Conservation (phyloP, 2,113 vertebrate genomes). For the Cebus imitator region DNA sequence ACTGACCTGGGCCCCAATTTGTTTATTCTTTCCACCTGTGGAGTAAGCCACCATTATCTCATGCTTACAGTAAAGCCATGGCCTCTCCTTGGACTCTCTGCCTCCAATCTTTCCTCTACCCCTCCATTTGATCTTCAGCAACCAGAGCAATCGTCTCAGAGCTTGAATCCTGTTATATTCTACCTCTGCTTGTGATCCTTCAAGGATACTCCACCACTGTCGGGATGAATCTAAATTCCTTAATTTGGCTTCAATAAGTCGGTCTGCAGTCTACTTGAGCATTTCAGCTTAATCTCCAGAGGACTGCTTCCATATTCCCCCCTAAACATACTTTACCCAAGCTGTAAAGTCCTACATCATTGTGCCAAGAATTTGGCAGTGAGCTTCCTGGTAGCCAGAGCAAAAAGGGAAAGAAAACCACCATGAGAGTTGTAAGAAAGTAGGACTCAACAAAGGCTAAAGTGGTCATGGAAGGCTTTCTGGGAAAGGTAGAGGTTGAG, state of each 20-base stretch:
- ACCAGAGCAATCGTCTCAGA: neutral
- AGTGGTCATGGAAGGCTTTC: neutral
- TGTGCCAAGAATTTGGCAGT: neutral
- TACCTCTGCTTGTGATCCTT: neutral
- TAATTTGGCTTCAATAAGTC: neutral
- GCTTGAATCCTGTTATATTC: neutral
- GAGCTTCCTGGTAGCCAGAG: conserved; percentile 43
- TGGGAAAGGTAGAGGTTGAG: neutral
- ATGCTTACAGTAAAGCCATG: neutral
- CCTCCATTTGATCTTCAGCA: neutral
- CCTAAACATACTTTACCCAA: neutral
- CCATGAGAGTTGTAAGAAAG: neutral
- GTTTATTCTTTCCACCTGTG: neutral
- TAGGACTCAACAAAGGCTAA: neutral
- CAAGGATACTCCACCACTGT: neutral
- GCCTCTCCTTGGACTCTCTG: neutral
- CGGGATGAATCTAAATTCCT: neutral
- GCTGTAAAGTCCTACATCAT: neutral
- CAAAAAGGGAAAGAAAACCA: conserved; percentile 3
- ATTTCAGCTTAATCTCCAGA: neutral
- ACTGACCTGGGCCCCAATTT: neutral
- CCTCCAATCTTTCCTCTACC: neutral
- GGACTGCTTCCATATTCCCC: neutral
- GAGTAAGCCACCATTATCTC: neutral
- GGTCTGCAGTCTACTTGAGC: neutral